Evolutionary conservation across 2,888 invertebrate genomes (phyloP).

Genomic region (Drosophila trichaetosa): DNA sequence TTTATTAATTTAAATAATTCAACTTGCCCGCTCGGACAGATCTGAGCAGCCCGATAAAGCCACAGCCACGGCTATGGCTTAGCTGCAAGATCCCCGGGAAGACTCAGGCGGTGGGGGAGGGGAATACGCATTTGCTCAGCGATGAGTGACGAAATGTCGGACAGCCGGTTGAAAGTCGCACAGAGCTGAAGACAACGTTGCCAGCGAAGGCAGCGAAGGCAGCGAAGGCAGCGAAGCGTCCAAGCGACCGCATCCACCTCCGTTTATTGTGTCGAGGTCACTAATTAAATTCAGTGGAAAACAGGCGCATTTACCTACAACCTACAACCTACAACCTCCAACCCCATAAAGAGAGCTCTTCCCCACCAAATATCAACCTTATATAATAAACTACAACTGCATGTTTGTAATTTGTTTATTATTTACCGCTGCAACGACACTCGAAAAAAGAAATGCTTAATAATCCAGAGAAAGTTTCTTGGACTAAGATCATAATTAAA

Average conservation of each 20-base stretch:
- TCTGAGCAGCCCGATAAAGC: constrained; percentile 57
- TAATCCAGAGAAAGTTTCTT: background rate
- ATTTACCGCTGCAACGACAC: constrained; percentile 24
- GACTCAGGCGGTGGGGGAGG: background rate
- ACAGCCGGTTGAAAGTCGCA: constrained; percentile 46
- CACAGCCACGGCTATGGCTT: constrained; percentile 1
- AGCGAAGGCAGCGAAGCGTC: constrained; percentile 77
- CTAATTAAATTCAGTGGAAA: constrained; percentile 82
- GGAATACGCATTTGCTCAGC: constrained; percentile 60
- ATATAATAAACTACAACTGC: constrained; percentile 26
- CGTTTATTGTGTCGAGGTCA: constrained; percentile 66
- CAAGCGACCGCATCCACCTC: constrained; percentile 80
- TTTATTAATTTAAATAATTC: constrained; percentile 83
- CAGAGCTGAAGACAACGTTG: constrained; percentile 38
- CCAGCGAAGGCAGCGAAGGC: constrained; percentile 60
- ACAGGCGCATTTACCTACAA: constrained; percentile 68
- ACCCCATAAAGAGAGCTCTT: constrained; percentile 4
- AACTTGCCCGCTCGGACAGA: constrained; percentile 67
- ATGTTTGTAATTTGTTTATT: constrained; percentile 55
- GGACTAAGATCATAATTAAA: background rate
- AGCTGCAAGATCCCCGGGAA: constrained; percentile 22
- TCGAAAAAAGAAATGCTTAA: background rate
- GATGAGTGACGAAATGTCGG: constrained; percentile 71
- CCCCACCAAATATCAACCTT: constrained; percentile 20
- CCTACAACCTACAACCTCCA: background rate